These are phyloP conservation scores for Cryptophagus acutangulus DNA, from an alignment of 2,888 invertebrate genomes.

Conservation along the genomic window DNA sequence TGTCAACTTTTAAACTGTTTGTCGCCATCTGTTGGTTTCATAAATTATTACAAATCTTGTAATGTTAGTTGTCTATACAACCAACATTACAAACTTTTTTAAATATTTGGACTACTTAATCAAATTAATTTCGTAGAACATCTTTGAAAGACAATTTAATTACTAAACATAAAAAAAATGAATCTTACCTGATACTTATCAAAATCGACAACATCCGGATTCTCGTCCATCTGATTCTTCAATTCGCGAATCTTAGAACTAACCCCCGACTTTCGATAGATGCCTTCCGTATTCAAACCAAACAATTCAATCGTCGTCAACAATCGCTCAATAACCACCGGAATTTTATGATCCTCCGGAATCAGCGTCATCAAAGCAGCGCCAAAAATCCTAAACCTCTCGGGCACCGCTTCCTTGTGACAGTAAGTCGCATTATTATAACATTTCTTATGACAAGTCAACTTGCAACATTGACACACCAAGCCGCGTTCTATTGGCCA, in stretches of 20 bases:
- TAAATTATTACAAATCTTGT: too few species aligned
- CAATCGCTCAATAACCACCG: slow-evolving; percentile 81
- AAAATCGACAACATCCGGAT: slow-evolving; percentile 65
- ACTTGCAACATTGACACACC: slow-evolving; percentile 73
- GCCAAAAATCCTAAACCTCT: slow-evolving; percentile 70
- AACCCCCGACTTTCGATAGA: slow-evolving; percentile 88
- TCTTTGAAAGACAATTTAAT: too few species aligned
- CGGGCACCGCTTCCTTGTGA: slow-evolving; percentile 50
- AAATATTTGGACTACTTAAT: too few species aligned
- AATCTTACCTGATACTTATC: slow-evolving; percentile 62
- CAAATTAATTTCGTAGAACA: too few species aligned
- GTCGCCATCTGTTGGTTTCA: too few species aligned
- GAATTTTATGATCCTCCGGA: slow-evolving; percentile 73
- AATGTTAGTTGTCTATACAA: too few species aligned
- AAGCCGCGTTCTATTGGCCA: slow-evolving; percentile 92
- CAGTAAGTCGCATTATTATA: slow-evolving; percentile 65
- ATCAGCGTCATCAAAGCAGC: slow-evolving; percentile 71
- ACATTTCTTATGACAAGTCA: slow-evolving; percentile 93
- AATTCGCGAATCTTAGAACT: slow-evolving; percentile 78
- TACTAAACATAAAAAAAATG: too few species aligned
- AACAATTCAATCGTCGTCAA: slow-evolving; percentile 87
- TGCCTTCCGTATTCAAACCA: slow-evolving; percentile 87
- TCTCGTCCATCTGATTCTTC: slow-evolving; percentile 70
- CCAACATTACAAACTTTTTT: too few species aligned
- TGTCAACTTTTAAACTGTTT: too few species aligned